A percentile compares a stretch with the other conserved stretches of the same genome.
Conservation (phyloP, 2,888 invertebrate species). For the Sepioteuthis lessoniana region DNA sequence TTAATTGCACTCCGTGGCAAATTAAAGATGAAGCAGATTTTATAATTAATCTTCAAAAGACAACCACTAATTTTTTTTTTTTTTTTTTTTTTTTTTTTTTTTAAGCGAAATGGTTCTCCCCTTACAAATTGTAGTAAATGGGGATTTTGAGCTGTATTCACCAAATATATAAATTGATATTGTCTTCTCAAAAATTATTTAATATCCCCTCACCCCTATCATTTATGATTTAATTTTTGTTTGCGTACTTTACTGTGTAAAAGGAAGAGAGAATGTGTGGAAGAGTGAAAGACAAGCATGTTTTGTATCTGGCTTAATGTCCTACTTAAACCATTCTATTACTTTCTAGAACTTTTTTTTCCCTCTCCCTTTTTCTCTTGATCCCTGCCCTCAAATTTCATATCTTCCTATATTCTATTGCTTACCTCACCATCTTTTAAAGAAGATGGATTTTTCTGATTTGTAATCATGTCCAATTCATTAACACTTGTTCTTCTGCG, state of each 20-base stretch:
- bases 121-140: neutral
- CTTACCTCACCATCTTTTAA: neutral
- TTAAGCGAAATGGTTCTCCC: neutral
- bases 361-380: too few relatives aligned
- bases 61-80: neutral
- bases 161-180: neutral
- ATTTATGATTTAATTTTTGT: neutral
- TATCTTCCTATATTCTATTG: too few relatives aligned
- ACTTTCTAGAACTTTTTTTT: too few relatives aligned
- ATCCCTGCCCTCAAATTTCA: too few relatives aligned
- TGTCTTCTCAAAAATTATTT: slow-evolving; percentile 3
- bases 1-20: neutral
- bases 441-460: neutral
- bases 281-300: neutral
- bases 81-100: neutral
- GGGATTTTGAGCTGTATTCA: neutral
- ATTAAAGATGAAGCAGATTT: neutral
- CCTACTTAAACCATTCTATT: neutral
- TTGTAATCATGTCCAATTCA: neutral
- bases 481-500: neutral
- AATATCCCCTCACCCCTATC: neutral
- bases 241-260: neutral
- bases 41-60: neutral
- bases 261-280: neutral
- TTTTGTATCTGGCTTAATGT: neutral